Evolutionary conservation across 2,113 vertebrate genomes (phyloP).

Genomic region (Castor canadensis): DNA sequence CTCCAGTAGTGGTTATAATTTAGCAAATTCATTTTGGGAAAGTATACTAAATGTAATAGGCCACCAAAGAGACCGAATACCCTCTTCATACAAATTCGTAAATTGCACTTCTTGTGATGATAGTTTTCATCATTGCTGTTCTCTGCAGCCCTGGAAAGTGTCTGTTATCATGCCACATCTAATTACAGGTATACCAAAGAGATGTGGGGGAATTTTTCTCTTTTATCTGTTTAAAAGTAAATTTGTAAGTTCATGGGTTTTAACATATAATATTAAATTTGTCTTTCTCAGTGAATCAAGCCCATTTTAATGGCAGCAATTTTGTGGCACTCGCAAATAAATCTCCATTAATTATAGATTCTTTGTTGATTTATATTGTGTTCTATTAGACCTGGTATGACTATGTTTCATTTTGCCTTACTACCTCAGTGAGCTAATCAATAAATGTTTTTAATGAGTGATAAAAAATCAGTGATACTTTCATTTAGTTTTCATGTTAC

Average conservation of each 20-base stretch:
- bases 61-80: not conserved
- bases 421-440: not conserved
- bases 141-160: not conserved
- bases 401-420: conserved; percentile 3
- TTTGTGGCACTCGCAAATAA: not conserved
- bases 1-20: not conserved
- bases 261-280: not conserved
- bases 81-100: not conserved
- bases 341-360: not conserved
- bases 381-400: not conserved
- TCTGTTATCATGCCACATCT: not conserved
- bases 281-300: not conserved
- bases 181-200: not conserved
- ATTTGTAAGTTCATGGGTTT: not conserved
- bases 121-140: not conserved
- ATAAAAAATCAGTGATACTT: conserved; percentile 37
- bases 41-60: not conserved
- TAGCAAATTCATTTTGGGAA: not conserved
- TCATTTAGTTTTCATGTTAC: conserved; percentile 4
- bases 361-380: conserved; percentile 3
- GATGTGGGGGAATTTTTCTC: not conserved
- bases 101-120: not conserved
- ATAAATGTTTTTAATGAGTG: not conserved
- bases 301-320: not conserved
- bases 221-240: not conserved